phyloP scores from a whole-genome alignment of 2,113 vertebrate species.

The Calyptommatus sinebrachiatus region DNA sequence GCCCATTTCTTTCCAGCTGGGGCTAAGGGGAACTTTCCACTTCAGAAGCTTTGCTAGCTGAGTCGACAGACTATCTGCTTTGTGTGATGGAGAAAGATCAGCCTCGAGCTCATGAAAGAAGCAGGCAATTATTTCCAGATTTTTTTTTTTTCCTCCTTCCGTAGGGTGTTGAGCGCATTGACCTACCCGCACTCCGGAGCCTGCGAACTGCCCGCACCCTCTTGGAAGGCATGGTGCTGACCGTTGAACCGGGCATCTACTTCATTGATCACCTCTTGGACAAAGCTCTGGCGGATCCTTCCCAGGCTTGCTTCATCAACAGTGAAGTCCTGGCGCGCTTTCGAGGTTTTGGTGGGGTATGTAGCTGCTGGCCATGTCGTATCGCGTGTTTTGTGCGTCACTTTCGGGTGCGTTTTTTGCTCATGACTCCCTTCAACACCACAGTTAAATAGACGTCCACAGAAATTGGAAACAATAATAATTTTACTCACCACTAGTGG shows the following conservation, averaged over 20 bases:
- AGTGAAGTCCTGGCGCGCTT: slow-evolving; percentile 80
- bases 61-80: background rate
- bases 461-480: no score
- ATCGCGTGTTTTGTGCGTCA: no score
- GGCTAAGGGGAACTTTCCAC: no score
- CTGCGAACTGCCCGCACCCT: slow-evolving; percentile 85
- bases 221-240: slow-evolving; percentile 90
- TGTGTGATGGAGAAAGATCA: no score
- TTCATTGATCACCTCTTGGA: slow-evolving; percentile 92
- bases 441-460: no score
- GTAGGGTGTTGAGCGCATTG: slow-evolving; percentile 82
- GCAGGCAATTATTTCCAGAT: background rate
- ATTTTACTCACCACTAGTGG: no score
- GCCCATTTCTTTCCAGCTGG: no score
- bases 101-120: background rate
- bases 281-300: slow-evolving; percentile 77
- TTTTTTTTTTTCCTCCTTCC: background rate
- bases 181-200: slow-evolving; percentile 83
- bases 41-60: background rate
- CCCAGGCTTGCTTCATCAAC: slow-evolving; percentile 85
- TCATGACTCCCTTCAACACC: no score
- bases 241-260: slow-evolving; percentile 93
- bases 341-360: slow-evolving; percentile 87
- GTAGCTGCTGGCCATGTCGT: slow-evolving; percentile 43
- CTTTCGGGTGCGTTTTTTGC: no score